Base-by-base conservation (phyloP, 2,888 invertebrate genomes). In the Thera obeliscata region DNA sequence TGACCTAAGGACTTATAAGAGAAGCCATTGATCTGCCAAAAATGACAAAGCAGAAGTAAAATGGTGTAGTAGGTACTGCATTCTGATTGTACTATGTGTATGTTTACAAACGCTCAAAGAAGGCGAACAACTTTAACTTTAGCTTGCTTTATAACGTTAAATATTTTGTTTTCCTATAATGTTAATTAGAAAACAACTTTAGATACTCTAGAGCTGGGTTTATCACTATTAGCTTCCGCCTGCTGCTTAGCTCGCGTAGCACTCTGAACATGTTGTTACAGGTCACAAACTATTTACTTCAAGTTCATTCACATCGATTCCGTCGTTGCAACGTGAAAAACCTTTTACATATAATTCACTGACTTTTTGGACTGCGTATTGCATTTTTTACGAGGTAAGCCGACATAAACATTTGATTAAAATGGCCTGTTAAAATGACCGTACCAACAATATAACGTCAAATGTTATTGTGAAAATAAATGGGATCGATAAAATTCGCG, bases 381-480 rank as follows among this genome's bases (percentile, higher is more conserved):
- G 49, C 22, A 50, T 56, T 50, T 41, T 63, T 52, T 33, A 3
- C 33, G 22, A 1, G 12, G 35, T 38, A 56, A 52, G 54, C 11
- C 35, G 48, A 64, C 22, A 49, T 48, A 61, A 58, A 58, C 4
- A 54, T 58, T 60, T 54, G 52, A 60, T 56, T 36, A 43, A 38
- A 52, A 56, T 56, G 33, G n/a, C 11, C 48, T 60, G 56, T 52
- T 52, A 60, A 59, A 67, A 68, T 55, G 38, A 54, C 43, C 43
- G 43, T 43, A 43, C 43, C 43, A 9, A 43, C 49, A 38, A 49
- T 49, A 35, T 3, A 46, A 66, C 69, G 69, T 61, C 62, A 71
- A 69, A 73, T 78, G 77, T 79, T 79, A 77, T 78, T 73, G 77
- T 75, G 70, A 74, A 76, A 77, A 78, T 76, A 79, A 81, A 76